Percentiles rank a stretch among this genome's conserved stretches.
Conservation (phyloP, 1,140 invertebrate species). For the Trichoplusia ni region DNA sequence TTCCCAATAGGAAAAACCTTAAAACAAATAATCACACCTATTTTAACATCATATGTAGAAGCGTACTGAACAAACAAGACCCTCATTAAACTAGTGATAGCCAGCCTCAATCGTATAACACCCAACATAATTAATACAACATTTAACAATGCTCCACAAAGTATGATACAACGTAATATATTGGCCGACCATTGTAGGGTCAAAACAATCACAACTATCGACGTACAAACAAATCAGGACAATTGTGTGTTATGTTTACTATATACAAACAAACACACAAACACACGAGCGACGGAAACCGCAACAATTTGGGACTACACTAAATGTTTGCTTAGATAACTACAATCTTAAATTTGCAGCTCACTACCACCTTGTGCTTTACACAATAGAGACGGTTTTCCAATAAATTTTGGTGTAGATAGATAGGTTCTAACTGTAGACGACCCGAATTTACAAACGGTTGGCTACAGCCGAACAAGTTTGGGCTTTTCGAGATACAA, state of each 20-base stretch:
- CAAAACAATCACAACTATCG: conserved; percentile 27
- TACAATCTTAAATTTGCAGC: conserved; percentile 32
- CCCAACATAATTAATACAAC: too few relatives aligned
- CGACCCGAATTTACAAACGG: conserved; percentile 48
- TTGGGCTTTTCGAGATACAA: conserved; percentile 31
- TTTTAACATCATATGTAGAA: too few relatives aligned
- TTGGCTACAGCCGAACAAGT: conserved; percentile 17
- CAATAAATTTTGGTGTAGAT: neutral
- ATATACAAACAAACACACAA: conserved; percentile 43
- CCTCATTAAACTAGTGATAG: too few relatives aligned
- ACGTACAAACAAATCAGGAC: conserved; percentile 49
- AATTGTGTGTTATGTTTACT: conserved; percentile 43
- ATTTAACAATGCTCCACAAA: too few relatives aligned
- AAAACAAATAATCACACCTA: too few relatives aligned
- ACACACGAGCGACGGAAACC: conserved; percentile 39
- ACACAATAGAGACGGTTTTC: conserved; percentile 29
- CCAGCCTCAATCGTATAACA: too few relatives aligned
- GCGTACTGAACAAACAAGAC: too few relatives aligned
- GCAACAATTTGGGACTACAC: conserved; percentile 49
- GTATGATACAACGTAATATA: neutral
- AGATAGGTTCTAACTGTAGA: conserved; percentile 22
- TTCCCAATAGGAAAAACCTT: too few relatives aligned
- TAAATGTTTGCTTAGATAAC: conserved; percentile 52
- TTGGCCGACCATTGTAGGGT: conserved; percentile 10
- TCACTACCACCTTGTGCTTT: neutral